A percentile compares a stretch with the other conserved stretches of the same genome.
These are phyloP conservation scores for Montipora capitata DNA, from an alignment of 92 coral and sea anemone species.

Conservation along the genomic window DNA sequence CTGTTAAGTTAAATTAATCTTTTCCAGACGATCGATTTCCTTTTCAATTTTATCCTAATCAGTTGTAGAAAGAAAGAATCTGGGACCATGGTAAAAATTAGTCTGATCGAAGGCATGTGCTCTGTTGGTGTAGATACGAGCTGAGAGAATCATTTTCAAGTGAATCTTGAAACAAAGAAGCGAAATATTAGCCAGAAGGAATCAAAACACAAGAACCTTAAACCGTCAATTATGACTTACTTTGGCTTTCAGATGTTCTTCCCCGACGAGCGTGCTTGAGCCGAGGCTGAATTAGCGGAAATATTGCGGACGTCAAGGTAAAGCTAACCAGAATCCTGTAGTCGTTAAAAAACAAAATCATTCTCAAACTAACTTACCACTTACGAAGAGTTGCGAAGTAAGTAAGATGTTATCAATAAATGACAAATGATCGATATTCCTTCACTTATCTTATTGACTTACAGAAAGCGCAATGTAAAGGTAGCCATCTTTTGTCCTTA, in stretches of 20 bases:
- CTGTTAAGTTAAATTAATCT: too few relatives aligned
- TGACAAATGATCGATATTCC: neutral
- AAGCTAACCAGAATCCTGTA: slow-evolving; percentile 14
- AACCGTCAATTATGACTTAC: neutral
- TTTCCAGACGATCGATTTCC: too few relatives aligned
- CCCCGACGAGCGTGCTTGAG: neutral
- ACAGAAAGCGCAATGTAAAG: neutral
- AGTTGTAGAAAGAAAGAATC: too few relatives aligned
- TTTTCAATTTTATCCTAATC: too few relatives aligned
- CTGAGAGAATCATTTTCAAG: neutral
- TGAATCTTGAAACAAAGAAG: neutral
- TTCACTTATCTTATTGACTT: neutral
- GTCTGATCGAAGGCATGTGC: too few relatives aligned
- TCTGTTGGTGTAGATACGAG: too few relatives aligned
- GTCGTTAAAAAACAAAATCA: too few relatives aligned
- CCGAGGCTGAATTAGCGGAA: too few relatives aligned
- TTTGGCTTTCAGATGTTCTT: neutral
- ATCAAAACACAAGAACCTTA: too few relatives aligned
- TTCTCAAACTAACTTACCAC: neutral
- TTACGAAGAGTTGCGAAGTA: neutral
- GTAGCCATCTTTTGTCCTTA: slow-evolving; percentile 21
- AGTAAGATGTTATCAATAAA: neutral
- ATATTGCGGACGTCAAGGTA: neutral
- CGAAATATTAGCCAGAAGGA: neutral
- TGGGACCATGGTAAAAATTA: too few relatives aligned